Evolutionary conservation across 2,113 vertebrate genomes (phyloP).

Genomic region (Cyanocitta stelleri): DNA sequence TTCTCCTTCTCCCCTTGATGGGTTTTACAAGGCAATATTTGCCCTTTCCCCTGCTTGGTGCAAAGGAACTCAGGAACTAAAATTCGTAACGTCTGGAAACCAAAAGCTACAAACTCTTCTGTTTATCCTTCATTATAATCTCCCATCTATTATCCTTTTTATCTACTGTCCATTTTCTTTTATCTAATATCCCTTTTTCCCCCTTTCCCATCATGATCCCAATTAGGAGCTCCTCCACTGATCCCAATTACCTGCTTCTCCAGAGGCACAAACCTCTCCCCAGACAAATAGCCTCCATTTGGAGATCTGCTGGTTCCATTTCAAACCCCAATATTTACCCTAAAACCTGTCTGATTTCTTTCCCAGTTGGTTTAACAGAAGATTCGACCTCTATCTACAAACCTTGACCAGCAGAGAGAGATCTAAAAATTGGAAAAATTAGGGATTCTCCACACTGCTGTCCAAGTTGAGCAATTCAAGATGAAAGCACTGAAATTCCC

Average conservation of each 20-base stretch:
- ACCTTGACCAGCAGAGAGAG: background rate
- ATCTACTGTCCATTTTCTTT: background rate
- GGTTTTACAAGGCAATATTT: background rate
- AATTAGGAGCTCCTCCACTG: fast-evolving
- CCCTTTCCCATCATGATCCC: background rate
- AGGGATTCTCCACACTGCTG: background rate
- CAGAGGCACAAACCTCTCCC: background rate
- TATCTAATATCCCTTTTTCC: background rate
- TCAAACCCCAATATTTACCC: background rate
- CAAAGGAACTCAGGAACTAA: background rate
- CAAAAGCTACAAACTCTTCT: background rate
- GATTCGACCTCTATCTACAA: background rate
- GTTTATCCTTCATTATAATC: background rate
- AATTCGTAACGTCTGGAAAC: background rate
- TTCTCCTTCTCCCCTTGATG: background rate
- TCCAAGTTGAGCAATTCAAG: background rate
- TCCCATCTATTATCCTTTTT: background rate
- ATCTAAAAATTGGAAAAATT: background rate
- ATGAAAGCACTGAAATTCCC: background rate
- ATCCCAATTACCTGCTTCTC: background rate
- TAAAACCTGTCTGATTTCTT: background rate
- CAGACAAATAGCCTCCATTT: background rate
- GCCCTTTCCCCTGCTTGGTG: fast-evolving
- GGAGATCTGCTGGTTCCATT: background rate
- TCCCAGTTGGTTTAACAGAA: background rate